Evolutionary conservation across 2,797 vertebrate species (phyloP).

Genomic region (Falco columbarius): DNA sequence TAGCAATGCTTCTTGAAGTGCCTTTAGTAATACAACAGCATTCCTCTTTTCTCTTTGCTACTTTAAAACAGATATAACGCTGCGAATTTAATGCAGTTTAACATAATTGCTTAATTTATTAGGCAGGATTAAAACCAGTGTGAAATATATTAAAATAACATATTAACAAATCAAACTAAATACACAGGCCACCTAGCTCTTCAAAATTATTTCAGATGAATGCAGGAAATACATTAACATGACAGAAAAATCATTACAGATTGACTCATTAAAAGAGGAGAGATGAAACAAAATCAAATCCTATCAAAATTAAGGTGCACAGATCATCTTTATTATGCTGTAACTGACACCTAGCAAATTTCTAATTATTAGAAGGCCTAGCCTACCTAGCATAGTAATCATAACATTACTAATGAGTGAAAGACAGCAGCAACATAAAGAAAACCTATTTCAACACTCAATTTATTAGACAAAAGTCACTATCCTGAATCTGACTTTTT

Average conservation of each 20-base stretch:
- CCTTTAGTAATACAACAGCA: not conserved
- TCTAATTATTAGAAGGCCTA: not conserved
- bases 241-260: not conserved
- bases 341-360: not conserved
- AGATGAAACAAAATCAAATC: slow-evolving; percentile 14
- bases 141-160: not conserved
- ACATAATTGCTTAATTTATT: not conserved
- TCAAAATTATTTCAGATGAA: not conserved
- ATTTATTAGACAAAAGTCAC: not conserved
- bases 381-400: not conserved
- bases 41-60: not conserved
- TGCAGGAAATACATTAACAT: not conserved
- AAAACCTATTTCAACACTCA: not conserved
- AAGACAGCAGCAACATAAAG: not conserved
- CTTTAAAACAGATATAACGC: not conserved
- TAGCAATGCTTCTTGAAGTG: not conserved
- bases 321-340: not conserved
- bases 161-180: not conserved
- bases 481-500: not conserved
- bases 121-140: slow-evolving; percentile 1
- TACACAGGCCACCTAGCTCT: not conserved
- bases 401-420: not conserved
- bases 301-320: not conserved
- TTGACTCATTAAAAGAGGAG: not conserved
- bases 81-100: not conserved